Evolutionary conservation across 2,888 invertebrate genomes (phyloP).

Genomic region (Melikaiella ostensackeni): DNA sequence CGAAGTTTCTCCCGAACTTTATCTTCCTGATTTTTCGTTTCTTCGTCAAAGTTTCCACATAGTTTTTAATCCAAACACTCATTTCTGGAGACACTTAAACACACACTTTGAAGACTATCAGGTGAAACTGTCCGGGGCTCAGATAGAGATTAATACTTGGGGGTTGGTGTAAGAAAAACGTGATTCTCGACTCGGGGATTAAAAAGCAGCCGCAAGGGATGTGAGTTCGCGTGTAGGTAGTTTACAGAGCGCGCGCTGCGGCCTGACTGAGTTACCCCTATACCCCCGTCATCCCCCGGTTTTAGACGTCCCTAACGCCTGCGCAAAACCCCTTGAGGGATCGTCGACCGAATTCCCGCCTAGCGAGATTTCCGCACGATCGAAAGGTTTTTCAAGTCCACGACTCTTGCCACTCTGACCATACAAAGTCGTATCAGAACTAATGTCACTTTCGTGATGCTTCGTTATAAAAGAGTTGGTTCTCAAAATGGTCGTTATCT

Average conservation of each 20-base stretch:
- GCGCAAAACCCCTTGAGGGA: slow-evolving; percentile 57
- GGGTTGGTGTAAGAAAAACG: background rate
- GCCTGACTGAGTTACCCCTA: slow-evolving; percentile 77
- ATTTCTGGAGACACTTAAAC: background rate
- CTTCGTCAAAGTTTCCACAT: background rate
- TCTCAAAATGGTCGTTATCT: slow-evolving; percentile 37
- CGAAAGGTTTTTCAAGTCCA: slow-evolving; percentile 48
- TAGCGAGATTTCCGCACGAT: slow-evolving; percentile 53
- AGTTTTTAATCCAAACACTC: background rate
- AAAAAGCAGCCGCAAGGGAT: slow-evolving; percentile 47
- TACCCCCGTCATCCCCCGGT: slow-evolving; percentile 62
- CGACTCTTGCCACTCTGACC: slow-evolving; percentile 38
- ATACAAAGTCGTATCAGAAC: slow-evolving; percentile 38
- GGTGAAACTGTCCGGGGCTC: background rate
- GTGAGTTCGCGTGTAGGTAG: slow-evolving; percentile 71
- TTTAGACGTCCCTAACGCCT: slow-evolving; percentile 54
- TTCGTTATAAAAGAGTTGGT: slow-evolving; percentile 32
- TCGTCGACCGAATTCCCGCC: slow-evolving; percentile 64
- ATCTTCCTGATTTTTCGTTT: background rate
- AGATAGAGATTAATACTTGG: background rate
- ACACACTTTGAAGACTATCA: background rate
- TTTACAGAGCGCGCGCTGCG: slow-evolving; percentile 77
- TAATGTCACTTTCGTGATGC: slow-evolving; percentile 38
- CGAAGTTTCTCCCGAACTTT: background rate
- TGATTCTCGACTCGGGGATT: slow-evolving; percentile 23